Evolutionary conservation across 2,888 invertebrate species (phyloP).

Genomic region (Plagodis dolabraria): DNA sequence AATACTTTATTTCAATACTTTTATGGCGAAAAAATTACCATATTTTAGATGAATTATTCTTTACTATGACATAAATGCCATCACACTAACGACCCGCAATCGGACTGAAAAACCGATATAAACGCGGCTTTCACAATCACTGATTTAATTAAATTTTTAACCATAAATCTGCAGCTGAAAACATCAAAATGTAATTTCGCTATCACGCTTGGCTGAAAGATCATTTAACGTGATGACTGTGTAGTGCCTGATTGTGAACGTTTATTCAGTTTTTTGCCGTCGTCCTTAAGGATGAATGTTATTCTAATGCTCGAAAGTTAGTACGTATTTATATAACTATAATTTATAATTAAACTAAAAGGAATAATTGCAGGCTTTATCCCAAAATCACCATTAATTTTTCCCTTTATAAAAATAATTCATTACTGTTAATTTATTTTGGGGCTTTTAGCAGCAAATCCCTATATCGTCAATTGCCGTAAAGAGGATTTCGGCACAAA

Average conservation of each 20-base stretch:
- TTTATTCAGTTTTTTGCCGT: slow-evolving; percentile 9
- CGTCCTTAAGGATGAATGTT: slow-evolving; percentile 31
- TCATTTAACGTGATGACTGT: slow-evolving; percentile 40
- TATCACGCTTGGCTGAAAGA: slow-evolving; percentile 41
- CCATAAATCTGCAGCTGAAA: slow-evolving; percentile 53
- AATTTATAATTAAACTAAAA: no score
- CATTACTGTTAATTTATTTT: no score
- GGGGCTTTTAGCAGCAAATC: no score
- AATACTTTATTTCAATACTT: background rate
- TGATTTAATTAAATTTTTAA: slow-evolving; percentile 62
- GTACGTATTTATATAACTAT: background rate
- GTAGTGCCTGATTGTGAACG: slow-evolving; percentile 14
- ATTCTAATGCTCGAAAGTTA: slow-evolving; percentile 39
- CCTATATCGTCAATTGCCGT: no score
- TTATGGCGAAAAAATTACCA: slow-evolving; percentile 12
- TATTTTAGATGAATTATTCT: slow-evolving; percentile 55
- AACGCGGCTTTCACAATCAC: slow-evolving; percentile 47
- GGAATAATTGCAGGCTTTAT: no score
- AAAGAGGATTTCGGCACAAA: no score
- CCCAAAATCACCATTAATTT: no score
- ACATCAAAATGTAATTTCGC: slow-evolving; percentile 59
- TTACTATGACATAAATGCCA: slow-evolving; percentile 50
- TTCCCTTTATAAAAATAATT: no score
- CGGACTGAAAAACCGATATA: slow-evolving; percentile 43
- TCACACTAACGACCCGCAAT: slow-evolving; percentile 48